Conservation (phyloP, 2,888 invertebrate genomes). For the Willowsia nigromaculata region DNA sequence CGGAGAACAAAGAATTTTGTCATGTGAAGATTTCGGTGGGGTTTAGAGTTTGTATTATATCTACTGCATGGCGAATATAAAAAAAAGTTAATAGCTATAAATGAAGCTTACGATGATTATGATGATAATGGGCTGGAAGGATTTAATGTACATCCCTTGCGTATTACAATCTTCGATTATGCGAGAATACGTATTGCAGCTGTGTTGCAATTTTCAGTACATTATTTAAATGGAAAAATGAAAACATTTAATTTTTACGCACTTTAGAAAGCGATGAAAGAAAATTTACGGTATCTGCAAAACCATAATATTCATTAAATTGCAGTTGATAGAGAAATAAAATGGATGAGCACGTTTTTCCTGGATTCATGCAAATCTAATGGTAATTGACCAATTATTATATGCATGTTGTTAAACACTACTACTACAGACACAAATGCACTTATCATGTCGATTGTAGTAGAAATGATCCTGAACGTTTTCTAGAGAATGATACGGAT, state of each 20-base stretch:
- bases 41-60: background rate
- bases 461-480: background rate
- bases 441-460: too few species aligned
- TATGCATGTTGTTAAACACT: too few species aligned
- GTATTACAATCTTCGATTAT: background rate
- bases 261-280: background rate
- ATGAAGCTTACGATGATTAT: conserved; percentile 3
- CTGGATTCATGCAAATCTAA: background rate
- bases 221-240: too few species aligned
- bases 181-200: background rate
- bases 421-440: too few species aligned
- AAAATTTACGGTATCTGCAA: too few species aligned
- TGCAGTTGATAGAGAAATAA: too few species aligned
- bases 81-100: conserved; percentile 33
- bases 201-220: background rate
- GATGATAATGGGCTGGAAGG: conserved; percentile 9
- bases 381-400: background rate
- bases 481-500: background rate
- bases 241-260: background rate
- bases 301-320: too few species aligned
- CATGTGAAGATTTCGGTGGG: background rate
- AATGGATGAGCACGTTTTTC: too few species aligned
- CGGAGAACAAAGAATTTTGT: conserved; percentile 1
- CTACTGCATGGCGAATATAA: background rate
- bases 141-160: background rate